A percentile compares a stretch with the other conserved stretches of the same genome.
Evolutionary conservation across 2,113 vertebrate genomes (phyloP).

Genomic region (Malaclemys terrapin): DNA sequence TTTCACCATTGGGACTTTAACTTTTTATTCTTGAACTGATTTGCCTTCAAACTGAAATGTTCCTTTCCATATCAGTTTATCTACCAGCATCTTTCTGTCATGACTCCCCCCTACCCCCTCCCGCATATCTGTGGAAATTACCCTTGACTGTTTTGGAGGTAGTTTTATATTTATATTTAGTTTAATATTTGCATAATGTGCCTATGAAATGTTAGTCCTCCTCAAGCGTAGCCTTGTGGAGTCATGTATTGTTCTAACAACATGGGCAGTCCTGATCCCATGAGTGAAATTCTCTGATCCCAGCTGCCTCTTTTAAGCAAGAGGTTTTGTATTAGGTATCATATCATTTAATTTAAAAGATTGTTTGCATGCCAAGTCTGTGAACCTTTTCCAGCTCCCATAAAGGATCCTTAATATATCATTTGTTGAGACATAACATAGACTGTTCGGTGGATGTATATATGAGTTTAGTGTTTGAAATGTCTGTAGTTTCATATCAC

Average conservation of each 20-base stretch:
- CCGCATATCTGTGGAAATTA: not conserved
- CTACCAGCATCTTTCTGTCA: not conserved
- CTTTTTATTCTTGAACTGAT: constrained; percentile 1
- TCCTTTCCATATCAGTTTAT: not conserved
- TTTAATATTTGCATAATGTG: not conserved
- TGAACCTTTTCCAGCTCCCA: not conserved
- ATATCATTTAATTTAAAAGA: not conserved
- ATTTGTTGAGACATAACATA: not conserved
- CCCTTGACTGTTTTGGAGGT: constrained; percentile 19
- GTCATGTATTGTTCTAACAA: not conserved
- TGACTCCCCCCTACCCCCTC: not conserved
- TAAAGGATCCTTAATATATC: not conserved
- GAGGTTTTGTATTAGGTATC: not conserved
- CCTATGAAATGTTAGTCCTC: not conserved
- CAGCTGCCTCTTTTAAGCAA: not conserved
- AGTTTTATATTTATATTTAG: no score
- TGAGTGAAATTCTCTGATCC: not conserved
- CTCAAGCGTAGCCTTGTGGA: not conserved
- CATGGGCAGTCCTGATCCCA: not conserved
- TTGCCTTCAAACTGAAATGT: not conserved
- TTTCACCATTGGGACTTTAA: constrained; percentile 14
- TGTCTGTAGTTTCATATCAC: not conserved
- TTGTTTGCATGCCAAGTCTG: not conserved
- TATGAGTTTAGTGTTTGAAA: not conserved
- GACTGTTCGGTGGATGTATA: not conserved